phyloP scores from a whole-genome alignment of 2,113 vertebrate genomes.

The Myocastor coypus region DNA sequence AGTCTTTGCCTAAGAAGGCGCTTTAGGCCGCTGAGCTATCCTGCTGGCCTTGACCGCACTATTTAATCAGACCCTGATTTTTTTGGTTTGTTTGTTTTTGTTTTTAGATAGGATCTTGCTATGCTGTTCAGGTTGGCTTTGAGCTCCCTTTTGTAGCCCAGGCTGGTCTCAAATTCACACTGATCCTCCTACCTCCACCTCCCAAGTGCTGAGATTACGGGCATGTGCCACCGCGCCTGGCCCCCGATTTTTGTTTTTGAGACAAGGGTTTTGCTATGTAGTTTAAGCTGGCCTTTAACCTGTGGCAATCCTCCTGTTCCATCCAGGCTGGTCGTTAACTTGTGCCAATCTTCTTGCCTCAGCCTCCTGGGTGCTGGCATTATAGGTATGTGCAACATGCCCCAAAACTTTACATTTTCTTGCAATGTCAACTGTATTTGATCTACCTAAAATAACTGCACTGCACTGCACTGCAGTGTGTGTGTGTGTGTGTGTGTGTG shows the following conservation, averaged over 20 bases:
- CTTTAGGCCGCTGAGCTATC: too few species aligned
- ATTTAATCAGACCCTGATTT: too few species aligned
- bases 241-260: background rate
- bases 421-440: background rate
- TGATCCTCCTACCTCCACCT: too few species aligned
- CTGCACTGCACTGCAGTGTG: background rate
- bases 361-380: background rate
- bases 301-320: too few species aligned
- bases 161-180: too few species aligned
- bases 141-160: too few species aligned
- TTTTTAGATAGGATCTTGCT: too few species aligned
- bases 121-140: too few species aligned
- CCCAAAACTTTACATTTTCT: background rate
- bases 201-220: too few species aligned
- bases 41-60: background rate
- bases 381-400: background rate
- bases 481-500: background rate
- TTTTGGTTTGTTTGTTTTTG: too few species aligned
- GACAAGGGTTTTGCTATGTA: background rate
- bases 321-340: background rate
- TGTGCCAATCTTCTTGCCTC: background rate
- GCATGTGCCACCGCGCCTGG: too few species aligned
- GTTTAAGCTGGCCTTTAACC: background rate
- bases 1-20: too few species aligned
- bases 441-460: background rate